These are phyloP conservation scores for Tetramorium bicarinatum DNA, from an alignment of 2,888 invertebrate species.

Conservation along the genomic window DNA sequence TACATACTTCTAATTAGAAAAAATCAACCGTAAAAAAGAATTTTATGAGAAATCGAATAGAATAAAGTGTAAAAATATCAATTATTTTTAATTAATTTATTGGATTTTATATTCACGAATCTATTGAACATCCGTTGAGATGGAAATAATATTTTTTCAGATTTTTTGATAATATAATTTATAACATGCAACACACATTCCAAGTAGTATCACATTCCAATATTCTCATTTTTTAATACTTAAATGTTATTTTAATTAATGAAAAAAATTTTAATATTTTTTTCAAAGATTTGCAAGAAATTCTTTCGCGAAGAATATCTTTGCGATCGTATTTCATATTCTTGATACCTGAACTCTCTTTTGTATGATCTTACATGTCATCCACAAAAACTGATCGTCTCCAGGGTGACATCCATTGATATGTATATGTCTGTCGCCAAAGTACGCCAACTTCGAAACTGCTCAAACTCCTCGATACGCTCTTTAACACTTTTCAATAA, in stretches of 20 bases:
- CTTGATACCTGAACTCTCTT: neutral
- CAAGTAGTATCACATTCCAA: neutral
- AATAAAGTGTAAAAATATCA: neutral
- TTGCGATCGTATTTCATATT: neutral
- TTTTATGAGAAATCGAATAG: neutral
- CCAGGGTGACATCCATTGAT: neutral
- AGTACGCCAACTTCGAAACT: slow-evolving; percentile 23
- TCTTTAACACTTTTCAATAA: slow-evolving; percentile 47
- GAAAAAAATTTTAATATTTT: neutral
- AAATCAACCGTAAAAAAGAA: neutral
- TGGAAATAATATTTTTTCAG: neutral
- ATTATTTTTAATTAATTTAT: neutral
- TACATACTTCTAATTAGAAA: neutral
- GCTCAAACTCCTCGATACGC: slow-evolving; percentile 26
- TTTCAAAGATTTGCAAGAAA: neutral
- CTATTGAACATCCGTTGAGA: neutral
- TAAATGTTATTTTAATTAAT: neutral
- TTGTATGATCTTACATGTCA: neutral
- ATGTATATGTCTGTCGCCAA: slow-evolving; percentile 1
- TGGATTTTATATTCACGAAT: neutral
- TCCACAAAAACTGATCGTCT: slow-evolving; percentile 10
- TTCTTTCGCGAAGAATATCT: neutral
- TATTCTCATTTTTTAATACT: neutral
- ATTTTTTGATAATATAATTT: neutral
- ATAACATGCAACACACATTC: neutral